phyloP scores from a whole-genome alignment of 2,888 invertebrate genomes.

The Abrostola tripartita region DNA sequence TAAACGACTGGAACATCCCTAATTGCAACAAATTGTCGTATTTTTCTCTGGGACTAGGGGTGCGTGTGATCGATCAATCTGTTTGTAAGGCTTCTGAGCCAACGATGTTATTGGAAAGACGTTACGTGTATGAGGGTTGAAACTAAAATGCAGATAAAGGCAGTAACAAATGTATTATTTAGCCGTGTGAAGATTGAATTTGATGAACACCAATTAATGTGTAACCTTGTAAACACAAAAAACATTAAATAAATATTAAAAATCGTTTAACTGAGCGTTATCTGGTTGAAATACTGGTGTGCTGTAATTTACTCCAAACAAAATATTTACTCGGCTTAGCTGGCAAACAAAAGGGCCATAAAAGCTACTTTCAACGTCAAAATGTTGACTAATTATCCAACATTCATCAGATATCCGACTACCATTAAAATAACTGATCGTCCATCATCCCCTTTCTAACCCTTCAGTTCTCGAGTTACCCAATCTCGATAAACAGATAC shows the following conservation, averaged over 20 bases:
- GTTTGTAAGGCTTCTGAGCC: constrained; percentile 37
- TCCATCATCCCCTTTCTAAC: constrained; percentile 50
- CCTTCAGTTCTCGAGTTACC: constrained; percentile 71
- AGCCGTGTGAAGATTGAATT: background rate
- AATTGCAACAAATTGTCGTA: constrained; percentile 65
- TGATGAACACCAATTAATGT: background rate
- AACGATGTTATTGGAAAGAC: constrained; percentile 36
- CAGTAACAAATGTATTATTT: constrained; percentile 5
- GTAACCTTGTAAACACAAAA: too few species aligned
- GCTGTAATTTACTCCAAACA: background rate
- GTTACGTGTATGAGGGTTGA: constrained; percentile 22
- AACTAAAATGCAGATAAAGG: constrained; percentile 2
- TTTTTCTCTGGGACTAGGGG: constrained; percentile 52
- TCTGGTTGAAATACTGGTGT: background rate
- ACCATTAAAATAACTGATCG: constrained; percentile 40
- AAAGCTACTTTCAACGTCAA: constrained; percentile 20
- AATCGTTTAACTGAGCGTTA: too few species aligned
- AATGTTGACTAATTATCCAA: constrained; percentile 46
- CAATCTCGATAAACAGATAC: constrained; percentile 79
- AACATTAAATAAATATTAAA: too few species aligned
- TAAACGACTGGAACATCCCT: constrained; percentile 22
- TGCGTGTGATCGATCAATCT: constrained; percentile 65
- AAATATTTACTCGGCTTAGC: background rate
- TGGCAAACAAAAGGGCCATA: background rate
- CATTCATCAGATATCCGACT: constrained; percentile 44